Evolutionary conservation across 1,140 invertebrate genomes (phyloP).

Genomic region (Myzus persicae): DNA sequence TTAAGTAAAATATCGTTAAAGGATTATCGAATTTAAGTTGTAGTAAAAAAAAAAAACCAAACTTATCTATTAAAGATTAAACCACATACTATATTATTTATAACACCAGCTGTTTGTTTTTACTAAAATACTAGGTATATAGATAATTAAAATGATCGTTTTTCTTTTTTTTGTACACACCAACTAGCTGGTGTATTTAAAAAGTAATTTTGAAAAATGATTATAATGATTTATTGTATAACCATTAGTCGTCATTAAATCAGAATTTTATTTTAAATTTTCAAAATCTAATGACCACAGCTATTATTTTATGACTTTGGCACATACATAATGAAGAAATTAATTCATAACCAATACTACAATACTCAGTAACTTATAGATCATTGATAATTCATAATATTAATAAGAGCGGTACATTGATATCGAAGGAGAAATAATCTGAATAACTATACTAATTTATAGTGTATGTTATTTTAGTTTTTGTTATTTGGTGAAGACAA

Average conservation of each 20-base stretch:
- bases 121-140: not conserved
- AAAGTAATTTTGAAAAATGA: too few relatives aligned
- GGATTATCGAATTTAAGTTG: not conserved
- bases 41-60: not conserved
- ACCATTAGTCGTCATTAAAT: not conserved
- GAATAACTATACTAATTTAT: too few relatives aligned
- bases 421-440: not conserved
- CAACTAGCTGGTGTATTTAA: too few relatives aligned
- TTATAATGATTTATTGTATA: not conserved
- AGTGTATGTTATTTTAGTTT: not conserved
- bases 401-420: not conserved
- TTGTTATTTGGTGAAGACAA: not conserved
- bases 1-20: not conserved
- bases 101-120: not conserved
- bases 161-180: too few relatives aligned
- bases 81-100: not conserved
- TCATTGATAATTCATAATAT: not conserved
- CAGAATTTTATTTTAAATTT: not conserved
- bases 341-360: not conserved
- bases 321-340: not conserved
- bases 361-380: not conserved
- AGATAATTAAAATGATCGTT: not conserved
- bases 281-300: not conserved
- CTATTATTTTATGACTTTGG: too few relatives aligned
- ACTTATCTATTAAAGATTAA: constrained; percentile 10